A percentile compares a stretch with the other conserved stretches of the same genome.
phyloP scores from a whole-genome alignment of 2,888 invertebrate species.

The Andrena hattorfiana region DNA sequence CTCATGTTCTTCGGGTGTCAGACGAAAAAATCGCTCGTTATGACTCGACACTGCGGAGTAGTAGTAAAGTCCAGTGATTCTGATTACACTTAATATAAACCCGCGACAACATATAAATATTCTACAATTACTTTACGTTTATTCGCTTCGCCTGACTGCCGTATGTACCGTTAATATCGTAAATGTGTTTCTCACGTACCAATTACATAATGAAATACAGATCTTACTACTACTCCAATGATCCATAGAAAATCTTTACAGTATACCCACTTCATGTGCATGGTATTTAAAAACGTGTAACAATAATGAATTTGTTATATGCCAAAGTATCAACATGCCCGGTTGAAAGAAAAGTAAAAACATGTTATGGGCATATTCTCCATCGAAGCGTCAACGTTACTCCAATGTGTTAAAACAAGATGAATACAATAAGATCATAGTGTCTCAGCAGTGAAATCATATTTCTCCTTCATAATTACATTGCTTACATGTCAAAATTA shows the following conservation, averaged over 20 bases:
- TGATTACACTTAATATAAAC: conserved; percentile 34
- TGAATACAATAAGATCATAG: conserved; percentile 45
- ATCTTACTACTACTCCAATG: conserved; percentile 61
- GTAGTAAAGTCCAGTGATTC: conserved; percentile 55
- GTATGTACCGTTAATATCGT: conserved; percentile 8
- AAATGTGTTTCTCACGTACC: conserved; percentile 20
- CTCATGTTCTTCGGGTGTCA: conserved; percentile 26
- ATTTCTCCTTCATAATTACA: conserved; percentile 72
- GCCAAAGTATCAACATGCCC: conserved; percentile 23
- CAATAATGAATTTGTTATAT: conserved; percentile 38
- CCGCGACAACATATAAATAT: conserved; percentile 57
- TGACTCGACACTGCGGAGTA: conserved; percentile 63
- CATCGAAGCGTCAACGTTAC: conserved; percentile 1
- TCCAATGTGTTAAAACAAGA: conserved; percentile 47
- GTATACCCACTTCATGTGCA: conserved; percentile 40
- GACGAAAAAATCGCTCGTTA: conserved; percentile 54
- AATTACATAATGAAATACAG: conserved; percentile 27
- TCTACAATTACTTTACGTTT: conserved; percentile 32
- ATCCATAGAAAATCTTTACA: conserved; percentile 52
- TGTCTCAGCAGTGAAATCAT: conserved; percentile 68
- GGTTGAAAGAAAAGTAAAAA: conserved; percentile 10
- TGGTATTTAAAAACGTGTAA: conserved; percentile 44
- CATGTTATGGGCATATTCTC: conserved; percentile 14
- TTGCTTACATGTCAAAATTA: conserved; percentile 69
- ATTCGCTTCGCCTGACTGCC: background rate